A percentile compares a stretch with the other conserved stretches of the same genome.
These are phyloP conservation scores for Lophius americanus DNA, from an alignment of 2,797 vertebrate genomes.

Conservation along the genomic window DNA sequence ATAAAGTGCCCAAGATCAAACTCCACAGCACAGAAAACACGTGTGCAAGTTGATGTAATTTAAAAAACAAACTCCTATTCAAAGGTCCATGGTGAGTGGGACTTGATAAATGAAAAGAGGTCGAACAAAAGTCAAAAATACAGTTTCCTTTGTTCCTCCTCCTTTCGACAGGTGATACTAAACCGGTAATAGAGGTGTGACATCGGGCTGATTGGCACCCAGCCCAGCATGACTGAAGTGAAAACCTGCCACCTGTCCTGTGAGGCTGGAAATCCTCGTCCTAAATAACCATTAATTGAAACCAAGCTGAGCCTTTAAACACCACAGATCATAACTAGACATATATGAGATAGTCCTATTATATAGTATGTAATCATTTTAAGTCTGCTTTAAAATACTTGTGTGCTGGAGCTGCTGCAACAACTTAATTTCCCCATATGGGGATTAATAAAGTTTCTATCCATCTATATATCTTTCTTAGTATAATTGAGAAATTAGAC, in stretches of 20 bases:
- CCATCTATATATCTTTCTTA: too few species aligned
- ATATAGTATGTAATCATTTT: too few species aligned
- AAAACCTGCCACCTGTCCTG: conserved; percentile 20
- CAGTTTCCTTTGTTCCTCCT: conserved; percentile 51
- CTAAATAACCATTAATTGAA: conserved; percentile 17
- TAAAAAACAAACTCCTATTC: conserved; percentile 1
- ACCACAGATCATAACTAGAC: too few species aligned
- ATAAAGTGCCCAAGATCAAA: conserved; percentile 10
- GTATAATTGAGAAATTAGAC: too few species aligned
- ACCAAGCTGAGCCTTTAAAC: background rate
- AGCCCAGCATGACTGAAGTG: conserved; percentile 40
- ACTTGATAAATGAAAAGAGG: conserved; percentile 65
- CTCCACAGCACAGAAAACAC: conserved; percentile 10
- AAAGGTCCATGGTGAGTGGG: conserved; percentile 28
- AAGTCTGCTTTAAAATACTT: too few species aligned
- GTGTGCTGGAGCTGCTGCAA: too few species aligned
- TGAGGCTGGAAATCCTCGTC: conserved; percentile 4
- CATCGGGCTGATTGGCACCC: conserved; percentile 58
- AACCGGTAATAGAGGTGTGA: conserved; percentile 62
- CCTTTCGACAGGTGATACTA: conserved; percentile 65
- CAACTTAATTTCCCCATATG: too few species aligned
- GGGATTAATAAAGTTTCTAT: too few species aligned
- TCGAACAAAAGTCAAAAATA: conserved; percentile 66
- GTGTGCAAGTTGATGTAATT: background rate
- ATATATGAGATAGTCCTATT: too few species aligned